These are phyloP conservation scores for Silurus meridionalis DNA, from an alignment of 2,113 vertebrate species.

Conservation along the genomic window DNA sequence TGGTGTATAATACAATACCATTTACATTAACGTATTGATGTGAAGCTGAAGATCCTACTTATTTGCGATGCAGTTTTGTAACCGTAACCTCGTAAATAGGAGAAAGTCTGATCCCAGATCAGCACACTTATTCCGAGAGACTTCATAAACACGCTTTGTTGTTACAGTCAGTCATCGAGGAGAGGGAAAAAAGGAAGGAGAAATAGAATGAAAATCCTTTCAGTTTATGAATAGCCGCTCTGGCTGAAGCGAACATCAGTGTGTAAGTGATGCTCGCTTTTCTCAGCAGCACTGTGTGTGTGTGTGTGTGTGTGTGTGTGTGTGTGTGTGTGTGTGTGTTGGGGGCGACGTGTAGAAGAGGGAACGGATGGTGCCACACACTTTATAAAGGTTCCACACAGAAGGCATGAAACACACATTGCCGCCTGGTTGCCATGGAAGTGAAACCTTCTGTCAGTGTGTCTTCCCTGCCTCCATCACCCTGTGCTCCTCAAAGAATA, in stretches of 20 bases:
- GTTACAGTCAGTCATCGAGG: not conserved
- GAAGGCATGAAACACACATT: slow-evolving; percentile 49
- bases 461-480: slow-evolving; percentile 52
- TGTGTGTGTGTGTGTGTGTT: slow-evolving; percentile 23
- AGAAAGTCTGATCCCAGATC: not conserved
- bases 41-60: not conserved
- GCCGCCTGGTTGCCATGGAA: slow-evolving; percentile 60
- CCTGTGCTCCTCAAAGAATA: slow-evolving; percentile 56
- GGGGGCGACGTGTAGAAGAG: not conserved
- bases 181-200: not conserved
- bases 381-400: slow-evolving; percentile 44
- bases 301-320: slow-evolving; percentile 27
- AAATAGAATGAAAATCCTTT: not conserved
- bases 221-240: slow-evolving; percentile 11
- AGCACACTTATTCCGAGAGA: not conserved
- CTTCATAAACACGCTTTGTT: slow-evolving; percentile 2
- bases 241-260: slow-evolving; percentile 10
- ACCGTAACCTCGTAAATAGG: not conserved
- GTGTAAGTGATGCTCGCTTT: slow-evolving; percentile 32
- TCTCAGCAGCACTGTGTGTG: slow-evolving; percentile 14
- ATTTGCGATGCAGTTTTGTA: not conserved
- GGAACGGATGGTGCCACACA: slow-evolving; percentile 43
- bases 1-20: not conserved
- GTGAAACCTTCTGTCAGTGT: slow-evolving; percentile 57
- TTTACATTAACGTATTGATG: not conserved